Evolutionary conservation across 2,888 invertebrate species (phyloP).

Genomic region (Meganola albula): DNA sequence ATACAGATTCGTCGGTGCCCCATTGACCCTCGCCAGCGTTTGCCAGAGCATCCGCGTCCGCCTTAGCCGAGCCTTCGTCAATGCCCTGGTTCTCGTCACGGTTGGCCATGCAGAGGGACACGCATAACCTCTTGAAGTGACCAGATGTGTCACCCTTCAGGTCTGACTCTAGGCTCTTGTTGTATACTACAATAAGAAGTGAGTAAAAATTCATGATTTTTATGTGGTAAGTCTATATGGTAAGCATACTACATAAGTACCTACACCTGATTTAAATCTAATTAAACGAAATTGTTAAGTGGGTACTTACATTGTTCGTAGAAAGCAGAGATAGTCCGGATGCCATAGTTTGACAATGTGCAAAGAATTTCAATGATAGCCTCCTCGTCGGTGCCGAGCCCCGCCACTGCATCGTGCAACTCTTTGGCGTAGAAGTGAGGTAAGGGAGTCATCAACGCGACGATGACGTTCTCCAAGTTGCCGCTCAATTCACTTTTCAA

Average conservation of each 20-base stretch:
- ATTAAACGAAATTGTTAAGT: conserved; percentile 1
- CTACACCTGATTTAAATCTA: neutral
- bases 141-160: conserved; percentile 95
- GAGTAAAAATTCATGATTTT: too few relatives aligned
- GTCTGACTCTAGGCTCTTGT: conserved; percentile 88
- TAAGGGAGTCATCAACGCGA: conserved; percentile 93
- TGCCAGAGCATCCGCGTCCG: conserved; percentile 88
- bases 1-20: conserved; percentile 94
- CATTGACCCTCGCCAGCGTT: conserved; percentile 89
- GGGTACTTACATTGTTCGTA: conserved; percentile 85
- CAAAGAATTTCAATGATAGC: conserved; percentile 95
- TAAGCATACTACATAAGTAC: too few relatives aligned
- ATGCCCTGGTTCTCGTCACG: conserved; percentile 93
- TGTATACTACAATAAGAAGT: conserved; percentile 81
- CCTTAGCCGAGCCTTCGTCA: conserved; percentile 87
- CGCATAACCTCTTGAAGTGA: conserved; percentile 94
- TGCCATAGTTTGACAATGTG: conserved; percentile 93
- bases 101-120: conserved; percentile 91
- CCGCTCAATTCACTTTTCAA: conserved; percentile 93
- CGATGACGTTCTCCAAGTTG: conserved; percentile 91
- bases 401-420: conserved; percentile 90
- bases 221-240: too few relatives aligned
- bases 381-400: conserved; percentile 92
- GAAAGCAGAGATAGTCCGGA: conserved; percentile 89
- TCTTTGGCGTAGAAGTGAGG: conserved; percentile 95